phyloP scores from a whole-genome alignment of 2,113 vertebrate species.

The Nipponia nippon region DNA sequence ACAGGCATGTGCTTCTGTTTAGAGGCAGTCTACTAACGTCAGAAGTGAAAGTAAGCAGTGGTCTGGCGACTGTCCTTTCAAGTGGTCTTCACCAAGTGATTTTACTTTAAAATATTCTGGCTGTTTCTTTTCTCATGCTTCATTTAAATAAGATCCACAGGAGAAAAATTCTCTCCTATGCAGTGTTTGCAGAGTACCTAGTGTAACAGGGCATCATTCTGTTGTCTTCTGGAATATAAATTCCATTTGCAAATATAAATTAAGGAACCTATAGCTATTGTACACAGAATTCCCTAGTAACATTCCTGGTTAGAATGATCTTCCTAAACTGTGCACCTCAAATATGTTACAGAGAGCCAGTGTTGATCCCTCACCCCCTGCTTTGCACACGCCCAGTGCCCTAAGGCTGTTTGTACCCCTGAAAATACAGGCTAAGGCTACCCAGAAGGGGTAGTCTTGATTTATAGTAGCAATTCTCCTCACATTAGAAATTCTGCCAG shows the following conservation, averaged over 20 bases:
- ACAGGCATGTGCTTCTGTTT: background rate
- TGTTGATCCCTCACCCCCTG: background rate
- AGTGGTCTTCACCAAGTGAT: background rate
- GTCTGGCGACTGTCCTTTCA: background rate
- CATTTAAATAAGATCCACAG: background rate
- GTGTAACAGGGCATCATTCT: background rate
- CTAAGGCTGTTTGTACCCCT: background rate
- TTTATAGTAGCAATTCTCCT: background rate
- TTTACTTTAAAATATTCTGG: background rate
- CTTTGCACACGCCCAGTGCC: accelerated
- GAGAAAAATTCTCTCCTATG: background rate
- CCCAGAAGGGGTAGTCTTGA: background rate
- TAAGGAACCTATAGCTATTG: background rate
- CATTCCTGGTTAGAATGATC: background rate
- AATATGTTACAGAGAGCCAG: background rate
- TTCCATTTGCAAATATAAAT: background rate
- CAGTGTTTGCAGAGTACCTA: background rate
- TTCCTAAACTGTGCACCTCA: background rate
- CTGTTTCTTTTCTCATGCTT: background rate
- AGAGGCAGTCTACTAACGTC: background rate
- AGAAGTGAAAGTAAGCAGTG: background rate
- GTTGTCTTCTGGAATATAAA: background rate
- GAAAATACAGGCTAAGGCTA: background rate
- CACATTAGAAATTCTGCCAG: background rate
- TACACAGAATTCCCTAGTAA: background rate